Evolutionary conservation across 2,797 vertebrate species (phyloP).

Genomic region (Amazona ochrocephala): DNA sequence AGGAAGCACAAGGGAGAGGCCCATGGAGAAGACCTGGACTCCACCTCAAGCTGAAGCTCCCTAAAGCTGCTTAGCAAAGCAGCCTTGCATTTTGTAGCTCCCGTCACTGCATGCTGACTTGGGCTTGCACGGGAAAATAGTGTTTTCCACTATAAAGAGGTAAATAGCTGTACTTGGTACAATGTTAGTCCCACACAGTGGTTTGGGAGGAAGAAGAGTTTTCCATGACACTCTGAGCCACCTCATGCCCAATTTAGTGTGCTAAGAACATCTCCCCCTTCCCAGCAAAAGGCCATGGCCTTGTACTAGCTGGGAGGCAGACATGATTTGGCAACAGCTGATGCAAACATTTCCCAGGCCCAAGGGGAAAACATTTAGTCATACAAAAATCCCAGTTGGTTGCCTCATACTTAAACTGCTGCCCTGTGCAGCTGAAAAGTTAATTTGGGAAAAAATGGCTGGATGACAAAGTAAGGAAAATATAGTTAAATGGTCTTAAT

Average conservation of each 20-base stretch:
- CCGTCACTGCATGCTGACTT: background rate
- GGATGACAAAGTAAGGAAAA: conserved; percentile 33
- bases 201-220: background rate
- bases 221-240: background rate
- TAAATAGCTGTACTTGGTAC: background rate
- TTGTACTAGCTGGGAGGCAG: background rate
- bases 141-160: background rate
- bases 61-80: background rate
- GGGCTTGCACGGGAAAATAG: background rate
- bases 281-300: background rate
- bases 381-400: conserved; percentile 8
- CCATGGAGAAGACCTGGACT: background rate
- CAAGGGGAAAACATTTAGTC: background rate
- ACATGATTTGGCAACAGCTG: background rate
- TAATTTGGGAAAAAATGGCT: background rate
- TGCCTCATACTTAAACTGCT: conserved; percentile 28
- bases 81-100: background rate
- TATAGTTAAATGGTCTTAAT: background rate
- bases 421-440: background rate
- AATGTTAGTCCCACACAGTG: background rate
- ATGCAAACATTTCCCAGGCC: conserved; percentile 1
- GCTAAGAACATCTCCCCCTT: background rate
- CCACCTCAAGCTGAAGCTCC: background rate
- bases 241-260: background rate
- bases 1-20: background rate